Base-by-base conservation (phyloP, 1,140 invertebrate genomes). In the Apis cerana region DNA sequence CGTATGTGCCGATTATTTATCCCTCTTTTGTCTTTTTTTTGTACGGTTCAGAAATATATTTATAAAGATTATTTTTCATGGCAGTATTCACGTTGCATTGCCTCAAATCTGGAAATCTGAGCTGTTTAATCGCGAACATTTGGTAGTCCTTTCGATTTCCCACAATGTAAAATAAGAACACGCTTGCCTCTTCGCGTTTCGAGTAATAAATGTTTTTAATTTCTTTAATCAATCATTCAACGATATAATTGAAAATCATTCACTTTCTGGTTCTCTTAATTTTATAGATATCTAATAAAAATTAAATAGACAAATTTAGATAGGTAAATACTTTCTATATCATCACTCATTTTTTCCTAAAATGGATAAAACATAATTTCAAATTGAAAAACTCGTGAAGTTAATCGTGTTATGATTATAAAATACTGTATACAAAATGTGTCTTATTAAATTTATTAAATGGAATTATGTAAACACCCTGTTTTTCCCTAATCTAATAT, bases 11-110 rank as follows among this genome's bases (percentile, higher is more conserved):
- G 56, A 62, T 58, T 27, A 76, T 56, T 11, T 75, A 64, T 19
- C 67, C 61, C 64, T 52, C 54, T 62, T n/a, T 33, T 64, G 8
- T 56, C n/a, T 67, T 59, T 76, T 21, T 43, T 74, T 68, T 74
- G 65, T 79, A 72, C 77, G 74, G 62, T 61, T 80, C 82, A 79
- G 69, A 76, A 74, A 85, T 83, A 82, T 87, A 88, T 88, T 85
- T 79, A 88, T 87, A 64, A 88, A 82, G 64, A 72, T 88, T 87
- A 84, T 83, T 86, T 76, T 88, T 77, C 80, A 89, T 89, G 88
- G 88, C 88, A 89, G 87, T 89, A 89, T 88, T 83, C 79, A 65
- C 75, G 71, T 85, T 78, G 79, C 83, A 68, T 87, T 85, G 84
- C 85, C 67, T 85, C 67, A 82, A 87, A 80, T 74, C 67, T 54